These are phyloP conservation scores for Abrostola tripartita DNA, from an alignment of 2,888 invertebrate genomes.

Conservation along the genomic window DNA sequence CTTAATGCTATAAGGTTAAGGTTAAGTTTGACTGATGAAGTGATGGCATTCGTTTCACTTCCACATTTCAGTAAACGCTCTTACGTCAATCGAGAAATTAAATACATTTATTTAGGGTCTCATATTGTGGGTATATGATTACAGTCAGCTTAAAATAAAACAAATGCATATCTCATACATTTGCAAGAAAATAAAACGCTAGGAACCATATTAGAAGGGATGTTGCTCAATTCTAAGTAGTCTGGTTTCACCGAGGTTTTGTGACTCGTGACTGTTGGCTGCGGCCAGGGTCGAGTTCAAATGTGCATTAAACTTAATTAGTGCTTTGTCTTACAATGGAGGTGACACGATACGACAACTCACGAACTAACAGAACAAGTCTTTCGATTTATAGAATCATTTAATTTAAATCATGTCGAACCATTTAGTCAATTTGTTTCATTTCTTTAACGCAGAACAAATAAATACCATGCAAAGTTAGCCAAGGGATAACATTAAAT, in stretches of 20 bases:
- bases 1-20: slow-evolving; percentile 2
- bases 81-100: no score
- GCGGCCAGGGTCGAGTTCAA: slow-evolving; percentile 64
- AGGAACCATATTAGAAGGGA: slow-evolving; percentile 68
- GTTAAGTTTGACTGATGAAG: no score
- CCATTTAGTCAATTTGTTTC: no score
- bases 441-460: slow-evolving; percentile 12
- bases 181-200: slow-evolving; percentile 40
- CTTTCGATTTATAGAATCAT: slow-evolving; percentile 1
- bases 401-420: not conserved
- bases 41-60: no score
- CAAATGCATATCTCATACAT: slow-evolving; percentile 21
- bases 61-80: no score
- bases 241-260: slow-evolving; percentile 51
- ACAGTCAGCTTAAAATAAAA: slow-evolving; percentile 12
- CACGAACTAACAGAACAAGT: not conserved
- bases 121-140: slow-evolving; percentile 1
- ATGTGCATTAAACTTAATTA: slow-evolving; percentile 64
- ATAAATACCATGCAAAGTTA: slow-evolving; percentile 35
- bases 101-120: not conserved
- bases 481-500: slow-evolving; percentile 33
- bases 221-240: slow-evolving; percentile 60
- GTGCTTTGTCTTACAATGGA: slow-evolving; percentile 47
- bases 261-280: slow-evolving; percentile 61
- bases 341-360: slow-evolving; percentile 16